Conservation (phyloP, 2,888 invertebrate species). For the Drosophila cracens region DNA sequence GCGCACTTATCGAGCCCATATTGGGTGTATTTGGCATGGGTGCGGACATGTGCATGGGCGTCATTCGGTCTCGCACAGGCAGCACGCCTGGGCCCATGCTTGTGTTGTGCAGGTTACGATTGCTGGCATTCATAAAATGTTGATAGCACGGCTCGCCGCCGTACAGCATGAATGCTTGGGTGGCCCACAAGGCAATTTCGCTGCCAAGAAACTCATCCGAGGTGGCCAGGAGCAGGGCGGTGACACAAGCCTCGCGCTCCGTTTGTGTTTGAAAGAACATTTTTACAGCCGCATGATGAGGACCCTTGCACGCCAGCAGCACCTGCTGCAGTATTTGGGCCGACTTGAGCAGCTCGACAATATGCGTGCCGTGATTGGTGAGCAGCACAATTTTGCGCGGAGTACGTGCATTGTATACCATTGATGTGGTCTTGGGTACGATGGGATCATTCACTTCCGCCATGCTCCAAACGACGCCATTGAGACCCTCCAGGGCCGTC, state of each 20-base stretch:
- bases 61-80: constrained; percentile 56
- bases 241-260: constrained; percentile 95
- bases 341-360: constrained; percentile 93
- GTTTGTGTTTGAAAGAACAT: constrained; percentile 94
- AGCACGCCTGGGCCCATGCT: constrained; percentile 28
- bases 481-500: constrained; percentile 91
- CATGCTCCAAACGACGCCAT: constrained; percentile 96
- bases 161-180: constrained; percentile 95
- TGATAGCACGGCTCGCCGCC: constrained; percentile 90
- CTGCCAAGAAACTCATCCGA: constrained; percentile 87
- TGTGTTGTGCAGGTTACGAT: constrained; percentile 46
- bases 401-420: constrained; percentile 86
- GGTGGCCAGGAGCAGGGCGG: constrained; percentile 94
- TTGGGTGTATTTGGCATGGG: constrained; percentile 74
- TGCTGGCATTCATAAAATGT: constrained; percentile 57
- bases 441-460: constrained; percentile 86
- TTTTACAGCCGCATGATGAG: constrained; percentile 93
- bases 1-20: constrained; percentile 67
- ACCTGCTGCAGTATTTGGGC: constrained; percentile 94
- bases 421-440: constrained; percentile 64
- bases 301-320: constrained; percentile 92
- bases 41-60: constrained; percentile 84
- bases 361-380: constrained; percentile 94
- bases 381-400: constrained; percentile 93
- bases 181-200: constrained; percentile 94